phyloP scores from a whole-genome alignment of 2,888 invertebrate species.

The Drosophila imparisetae region DNA sequence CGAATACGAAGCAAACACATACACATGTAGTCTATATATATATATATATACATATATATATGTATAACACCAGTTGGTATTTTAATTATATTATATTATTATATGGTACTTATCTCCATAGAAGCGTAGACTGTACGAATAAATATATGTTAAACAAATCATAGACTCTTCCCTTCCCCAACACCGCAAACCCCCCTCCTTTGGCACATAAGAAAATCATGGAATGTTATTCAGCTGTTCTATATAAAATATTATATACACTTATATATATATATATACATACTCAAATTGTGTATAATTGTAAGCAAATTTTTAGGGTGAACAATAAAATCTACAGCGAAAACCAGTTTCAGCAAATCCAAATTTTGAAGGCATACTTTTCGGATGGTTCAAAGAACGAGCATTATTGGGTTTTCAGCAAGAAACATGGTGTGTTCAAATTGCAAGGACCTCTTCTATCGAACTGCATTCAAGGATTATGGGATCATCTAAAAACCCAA shows the following conservation, averaged over 20 bases:
- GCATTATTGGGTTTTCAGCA: neutral
- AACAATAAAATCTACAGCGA: slow-evolving; percentile 8
- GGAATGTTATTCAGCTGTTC: slow-evolving; percentile 45
- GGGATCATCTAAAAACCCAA: neutral
- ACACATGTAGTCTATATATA: slow-evolving; percentile 5
- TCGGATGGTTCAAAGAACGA: neutral
- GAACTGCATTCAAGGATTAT: neutral
- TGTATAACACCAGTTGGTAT: slow-evolving; percentile 44
- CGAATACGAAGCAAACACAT: slow-evolving; percentile 23
- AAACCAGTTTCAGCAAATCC: neutral
- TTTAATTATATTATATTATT: slow-evolving; percentile 23
- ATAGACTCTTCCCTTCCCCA: slow-evolving; percentile 25
- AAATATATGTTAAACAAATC: slow-evolving; percentile 32
- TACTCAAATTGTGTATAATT: too few species aligned
- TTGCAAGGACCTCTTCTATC: neutral
- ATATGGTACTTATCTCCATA: slow-evolving; percentile 50
- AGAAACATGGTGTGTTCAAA: neutral
- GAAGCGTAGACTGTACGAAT: slow-evolving; percentile 43
- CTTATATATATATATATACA: slow-evolving; percentile 19
- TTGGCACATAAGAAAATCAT: slow-evolving; percentile 4
- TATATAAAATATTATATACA: slow-evolving; percentile 34
- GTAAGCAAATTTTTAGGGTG: neutral
- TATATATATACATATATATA: slow-evolving; percentile 17
- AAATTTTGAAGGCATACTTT: neutral
- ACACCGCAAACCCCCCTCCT: neutral